Conservation (phyloP, 1,140 invertebrate genomes). For the Latrodectus geometricus region DNA sequence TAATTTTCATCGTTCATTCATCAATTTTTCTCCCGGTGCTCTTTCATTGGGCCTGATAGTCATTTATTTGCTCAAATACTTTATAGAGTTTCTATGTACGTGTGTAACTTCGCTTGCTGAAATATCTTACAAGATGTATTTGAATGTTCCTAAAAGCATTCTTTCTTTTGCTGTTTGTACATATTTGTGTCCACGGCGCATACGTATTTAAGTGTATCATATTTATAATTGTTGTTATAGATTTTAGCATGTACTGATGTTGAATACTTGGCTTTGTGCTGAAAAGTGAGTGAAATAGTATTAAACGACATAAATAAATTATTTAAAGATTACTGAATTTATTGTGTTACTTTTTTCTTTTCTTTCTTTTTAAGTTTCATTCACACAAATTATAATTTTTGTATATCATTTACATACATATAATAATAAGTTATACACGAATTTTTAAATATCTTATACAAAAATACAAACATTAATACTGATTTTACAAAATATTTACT, state of each 20-base stretch:
- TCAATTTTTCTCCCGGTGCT: neutral
- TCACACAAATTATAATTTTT: no score
- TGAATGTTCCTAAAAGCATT: constrained; percentile 49
- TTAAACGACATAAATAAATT: constrained; percentile 38
- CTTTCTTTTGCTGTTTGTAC: constrained; percentile 18
- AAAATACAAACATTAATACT: neutral
- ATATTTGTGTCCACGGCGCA: neutral
- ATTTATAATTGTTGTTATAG: constrained; percentile 24
- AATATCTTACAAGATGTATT: neutral
- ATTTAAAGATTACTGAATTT: constrained; percentile 49
- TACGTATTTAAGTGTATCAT: constrained; percentile 21
- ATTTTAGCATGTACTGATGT: constrained; percentile 15
- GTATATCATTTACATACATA: neutral
- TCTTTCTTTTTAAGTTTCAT: neutral
- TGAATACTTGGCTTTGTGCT: neutral
- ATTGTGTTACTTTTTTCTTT: constrained; percentile 3
- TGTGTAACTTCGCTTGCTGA: neutral
- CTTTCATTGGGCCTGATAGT: neutral
- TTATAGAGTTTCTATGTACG: neutral
- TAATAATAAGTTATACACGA: no score
- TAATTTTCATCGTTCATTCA: no score
- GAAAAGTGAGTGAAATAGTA: constrained; percentile 16
- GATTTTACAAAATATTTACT: neutral
- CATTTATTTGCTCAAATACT: neutral
- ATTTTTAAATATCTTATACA: neutral